Evolutionary conservation across 2,797 vertebrate genomes (phyloP).

Genomic region (Psittacula echo): DNA sequence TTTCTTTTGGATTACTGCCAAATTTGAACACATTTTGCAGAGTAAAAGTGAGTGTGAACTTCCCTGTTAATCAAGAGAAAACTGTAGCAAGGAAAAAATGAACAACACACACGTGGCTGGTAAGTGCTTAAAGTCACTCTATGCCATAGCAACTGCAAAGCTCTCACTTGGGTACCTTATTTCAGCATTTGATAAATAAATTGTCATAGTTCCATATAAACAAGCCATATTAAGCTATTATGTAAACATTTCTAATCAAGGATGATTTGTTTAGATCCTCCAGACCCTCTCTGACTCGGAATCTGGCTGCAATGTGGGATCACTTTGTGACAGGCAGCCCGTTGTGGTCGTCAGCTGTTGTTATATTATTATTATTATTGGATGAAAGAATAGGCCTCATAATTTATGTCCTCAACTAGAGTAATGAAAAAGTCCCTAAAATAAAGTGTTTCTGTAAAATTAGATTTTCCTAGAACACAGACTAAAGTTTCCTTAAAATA

Average conservation of each 20-base stretch:
- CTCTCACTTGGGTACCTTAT: neutral
- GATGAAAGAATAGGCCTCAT: neutral
- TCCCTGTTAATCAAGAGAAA: neutral
- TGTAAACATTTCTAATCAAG: neutral
- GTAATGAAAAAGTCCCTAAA: neutral
- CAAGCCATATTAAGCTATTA: neutral
- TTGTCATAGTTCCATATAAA: neutral
- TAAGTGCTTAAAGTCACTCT: neutral
- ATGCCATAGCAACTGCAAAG: neutral
- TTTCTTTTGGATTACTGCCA: neutral
- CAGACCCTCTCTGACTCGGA: neutral
- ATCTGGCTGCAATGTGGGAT: neutral
- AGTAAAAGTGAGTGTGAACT: neutral
- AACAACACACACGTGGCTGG: fast-evolving
- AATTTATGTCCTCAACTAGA: neutral
- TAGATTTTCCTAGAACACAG: neutral
- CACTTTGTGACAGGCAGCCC: neutral
- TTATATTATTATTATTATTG: neutral
- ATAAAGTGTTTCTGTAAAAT: neutral
- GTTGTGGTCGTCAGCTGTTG: neutral
- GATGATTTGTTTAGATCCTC: neutral
- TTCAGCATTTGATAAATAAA: neutral
- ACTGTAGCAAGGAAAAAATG: neutral
- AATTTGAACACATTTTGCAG: neutral
- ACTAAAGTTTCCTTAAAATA: neutral